These are phyloP conservation scores for Danionella dracula DNA, from an alignment of 2,797 vertebrate genomes.

Conservation along the genomic window DNA sequence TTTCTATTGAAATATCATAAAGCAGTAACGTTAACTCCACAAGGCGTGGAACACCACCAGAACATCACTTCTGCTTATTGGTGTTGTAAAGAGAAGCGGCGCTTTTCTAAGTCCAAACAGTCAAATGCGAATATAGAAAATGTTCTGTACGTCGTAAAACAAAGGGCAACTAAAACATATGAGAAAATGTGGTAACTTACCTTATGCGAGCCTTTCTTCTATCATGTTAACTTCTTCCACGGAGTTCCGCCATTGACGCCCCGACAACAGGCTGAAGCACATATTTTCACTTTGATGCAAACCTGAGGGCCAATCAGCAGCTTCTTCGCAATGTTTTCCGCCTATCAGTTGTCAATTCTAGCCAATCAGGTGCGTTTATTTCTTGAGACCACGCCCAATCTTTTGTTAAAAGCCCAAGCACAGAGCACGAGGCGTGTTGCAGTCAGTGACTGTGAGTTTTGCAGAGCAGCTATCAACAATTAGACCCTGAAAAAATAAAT, in stretches of 20 bases:
- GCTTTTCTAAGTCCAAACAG: neutral
- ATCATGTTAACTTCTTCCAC: conserved; percentile 31
- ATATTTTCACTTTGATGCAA: conserved; percentile 14
- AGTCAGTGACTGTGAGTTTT: no score
- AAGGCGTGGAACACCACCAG: neutral
- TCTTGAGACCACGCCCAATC: neutral
- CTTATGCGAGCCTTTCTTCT: conserved; percentile 16
- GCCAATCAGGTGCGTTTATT: conserved; percentile 22
- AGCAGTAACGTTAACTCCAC: neutral
- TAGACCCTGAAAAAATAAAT: no score
- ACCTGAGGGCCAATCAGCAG: conserved; percentile 29
- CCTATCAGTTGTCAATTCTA: neutral
- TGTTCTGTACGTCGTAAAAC: neutral
- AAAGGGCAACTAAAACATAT: neutral
- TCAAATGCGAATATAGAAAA: neutral
- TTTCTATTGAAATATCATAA: neutral
- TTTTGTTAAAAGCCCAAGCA: neutral
- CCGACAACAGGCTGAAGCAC: conserved; percentile 11
- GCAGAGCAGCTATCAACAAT: no score
- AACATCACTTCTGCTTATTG: neutral
- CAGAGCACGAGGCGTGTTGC: neutral
- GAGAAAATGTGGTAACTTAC: neutral
- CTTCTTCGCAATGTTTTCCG: neutral
- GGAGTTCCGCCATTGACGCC: conserved; percentile 36
- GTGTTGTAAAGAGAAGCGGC: neutral